phyloP scores from a whole-genome alignment of 2,888 invertebrate species.

The Dione juno region DNA sequence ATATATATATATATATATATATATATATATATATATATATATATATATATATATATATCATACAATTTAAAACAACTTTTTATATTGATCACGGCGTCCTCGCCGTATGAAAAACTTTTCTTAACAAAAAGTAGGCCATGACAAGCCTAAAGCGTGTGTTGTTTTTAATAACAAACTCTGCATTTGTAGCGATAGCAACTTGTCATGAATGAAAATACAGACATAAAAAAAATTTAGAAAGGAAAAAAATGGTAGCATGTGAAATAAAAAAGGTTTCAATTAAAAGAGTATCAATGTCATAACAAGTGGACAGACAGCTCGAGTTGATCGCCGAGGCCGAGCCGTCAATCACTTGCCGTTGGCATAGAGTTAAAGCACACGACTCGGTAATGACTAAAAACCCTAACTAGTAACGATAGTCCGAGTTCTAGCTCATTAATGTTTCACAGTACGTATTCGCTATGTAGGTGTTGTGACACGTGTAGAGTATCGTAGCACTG shows the following conservation, averaged over 20 bases:
- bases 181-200: slow-evolving; percentile 6
- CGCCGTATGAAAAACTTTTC: slow-evolving; percentile 2
- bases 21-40: too few relatives aligned
- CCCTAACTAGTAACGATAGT: slow-evolving; percentile 2
- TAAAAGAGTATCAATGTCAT: slow-evolving; percentile 23
- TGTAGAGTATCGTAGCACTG: slow-evolving; percentile 1
- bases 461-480: slow-evolving; percentile 22
- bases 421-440: slow-evolving; percentile 7
- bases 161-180: slow-evolving; percentile 6
- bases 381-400: slow-evolving; percentile 18
- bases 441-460: slow-evolving; percentile 5
- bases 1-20: too few relatives aligned
- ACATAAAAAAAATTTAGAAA: not conserved
- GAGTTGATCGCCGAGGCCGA: not conserved
- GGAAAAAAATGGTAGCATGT: not conserved
- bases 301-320: slow-evolving; percentile 13
- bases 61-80: slow-evolving; percentile 1
- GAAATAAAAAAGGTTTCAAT: slow-evolving; percentile 6
- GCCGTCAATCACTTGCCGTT: slow-evolving; percentile 24
- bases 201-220: not conserved
- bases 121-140: slow-evolving; percentile 15
- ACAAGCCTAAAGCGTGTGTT: not conserved
- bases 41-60: too few relatives aligned
- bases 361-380: slow-evolving; percentile 1
- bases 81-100: slow-evolving; percentile 8